Conservation (phyloP, 2,113 vertebrate species). For the Columba livia region DNA sequence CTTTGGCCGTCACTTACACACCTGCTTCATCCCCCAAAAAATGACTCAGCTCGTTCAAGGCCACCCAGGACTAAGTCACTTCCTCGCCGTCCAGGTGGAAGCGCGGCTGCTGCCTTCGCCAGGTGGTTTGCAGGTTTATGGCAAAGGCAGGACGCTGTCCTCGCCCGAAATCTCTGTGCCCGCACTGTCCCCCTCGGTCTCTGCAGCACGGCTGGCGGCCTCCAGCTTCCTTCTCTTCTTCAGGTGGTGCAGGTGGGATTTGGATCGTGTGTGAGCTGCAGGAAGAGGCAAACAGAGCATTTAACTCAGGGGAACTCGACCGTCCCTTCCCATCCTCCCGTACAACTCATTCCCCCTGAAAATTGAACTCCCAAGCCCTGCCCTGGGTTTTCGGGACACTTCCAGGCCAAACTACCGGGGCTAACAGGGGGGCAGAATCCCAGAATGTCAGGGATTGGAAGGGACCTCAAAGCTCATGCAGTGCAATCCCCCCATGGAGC, state of each 20-base stretch:
- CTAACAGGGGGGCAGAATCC: background rate
- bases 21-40: background rate
- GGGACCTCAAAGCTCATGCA: too few relatives aligned
- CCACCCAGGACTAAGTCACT: background rate
- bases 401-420: background rate
- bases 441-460: too few relatives aligned
- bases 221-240: conserved; percentile 85
- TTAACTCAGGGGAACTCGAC: background rate
- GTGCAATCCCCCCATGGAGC: too few relatives aligned
- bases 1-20: background rate
- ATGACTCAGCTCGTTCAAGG: background rate
- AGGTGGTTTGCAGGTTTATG: background rate
- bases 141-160: background rate
- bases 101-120: background rate
- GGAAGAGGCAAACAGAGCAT: background rate
- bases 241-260: conserved; percentile 85
- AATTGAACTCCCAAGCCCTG: background rate
- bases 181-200: background rate
- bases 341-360: background rate
- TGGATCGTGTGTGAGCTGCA: conserved; percentile 91
- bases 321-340: too few relatives aligned
- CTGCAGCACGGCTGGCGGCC: background rate
- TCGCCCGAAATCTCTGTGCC: background rate
- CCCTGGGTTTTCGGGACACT: background rate
- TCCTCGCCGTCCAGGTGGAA: background rate